phyloP scores from a whole-genome alignment of 2,113 vertebrate species.

The Pedionomus torquatus region DNA sequence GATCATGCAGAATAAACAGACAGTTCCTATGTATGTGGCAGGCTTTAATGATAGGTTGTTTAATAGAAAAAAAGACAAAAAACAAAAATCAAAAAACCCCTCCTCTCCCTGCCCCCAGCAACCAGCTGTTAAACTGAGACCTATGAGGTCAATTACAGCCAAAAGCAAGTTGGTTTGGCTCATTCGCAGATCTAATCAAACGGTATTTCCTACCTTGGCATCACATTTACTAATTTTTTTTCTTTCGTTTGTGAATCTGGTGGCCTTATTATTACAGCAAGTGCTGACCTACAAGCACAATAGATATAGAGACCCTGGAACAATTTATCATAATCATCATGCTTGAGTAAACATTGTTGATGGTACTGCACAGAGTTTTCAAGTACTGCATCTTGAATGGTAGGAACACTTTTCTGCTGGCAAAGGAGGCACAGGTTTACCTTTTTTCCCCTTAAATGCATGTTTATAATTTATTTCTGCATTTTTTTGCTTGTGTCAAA shows the following conservation, averaged over 20 bases:
- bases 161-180: not conserved
- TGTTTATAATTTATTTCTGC: not conserved
- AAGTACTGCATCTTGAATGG: not conserved
- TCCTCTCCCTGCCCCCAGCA: not conserved
- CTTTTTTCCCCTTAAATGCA: not conserved
- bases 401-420: not conserved
- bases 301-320: not conserved
- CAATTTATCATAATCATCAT: conserved; percentile 19
- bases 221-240: not conserved
- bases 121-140: not conserved
- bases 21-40: not conserved
- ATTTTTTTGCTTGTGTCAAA: not conserved
- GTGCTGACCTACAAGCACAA: not conserved
- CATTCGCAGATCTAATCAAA: not conserved
- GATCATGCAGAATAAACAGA: not conserved
- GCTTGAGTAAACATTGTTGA: conserved; percentile 19
- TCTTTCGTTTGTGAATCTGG: not conserved
- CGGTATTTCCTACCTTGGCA: not conserved
- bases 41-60: not conserved
- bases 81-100: too few relatives aligned
- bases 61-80: not conserved
- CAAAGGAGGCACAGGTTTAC: not conserved
- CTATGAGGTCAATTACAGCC: not conserved
- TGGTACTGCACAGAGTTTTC: conserved; percentile 12
- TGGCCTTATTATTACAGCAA: not conserved